These are phyloP conservation scores for Drosophila santomea DNA, from an alignment of 1,140 invertebrate species.

Conservation along the genomic window DNA sequence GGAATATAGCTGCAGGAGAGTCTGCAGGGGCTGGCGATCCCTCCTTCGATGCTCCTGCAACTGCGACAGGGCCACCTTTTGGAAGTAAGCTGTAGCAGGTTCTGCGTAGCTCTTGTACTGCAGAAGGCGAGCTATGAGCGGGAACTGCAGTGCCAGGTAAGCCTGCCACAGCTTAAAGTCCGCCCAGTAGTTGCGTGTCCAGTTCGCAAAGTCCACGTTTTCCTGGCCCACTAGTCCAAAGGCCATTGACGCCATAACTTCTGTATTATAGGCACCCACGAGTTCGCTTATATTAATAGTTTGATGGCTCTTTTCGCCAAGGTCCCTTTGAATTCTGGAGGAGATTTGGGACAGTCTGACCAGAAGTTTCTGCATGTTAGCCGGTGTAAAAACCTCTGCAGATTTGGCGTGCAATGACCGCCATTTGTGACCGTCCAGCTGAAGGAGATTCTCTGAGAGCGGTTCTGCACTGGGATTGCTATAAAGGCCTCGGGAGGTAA, in stretches of 20 bases:
- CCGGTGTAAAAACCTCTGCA: constrained; percentile 86
- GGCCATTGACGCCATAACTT: constrained; percentile 61
- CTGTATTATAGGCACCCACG: constrained; percentile 55
- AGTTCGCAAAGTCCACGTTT: constrained; percentile 82
- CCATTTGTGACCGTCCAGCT: constrained; percentile 86
- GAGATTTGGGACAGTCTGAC: constrained; percentile 71
- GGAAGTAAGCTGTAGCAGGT: constrained; percentile 57
- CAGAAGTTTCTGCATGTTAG: constrained; percentile 86
- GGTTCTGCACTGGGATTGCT: constrained; percentile 85
- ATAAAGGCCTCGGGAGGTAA: constrained; percentile 85
- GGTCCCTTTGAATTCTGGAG: constrained; percentile 35
- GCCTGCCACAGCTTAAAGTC: constrained; percentile 59
- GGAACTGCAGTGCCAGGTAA: constrained; percentile 68
- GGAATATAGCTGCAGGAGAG: constrained; percentile 86
- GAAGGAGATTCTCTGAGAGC: constrained; percentile 86
- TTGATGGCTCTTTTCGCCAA: constrained; percentile 13
- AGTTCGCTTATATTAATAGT: constrained; percentile 58
- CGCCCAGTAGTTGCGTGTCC: constrained; percentile 52
- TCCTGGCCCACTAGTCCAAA: constrained; percentile 50
- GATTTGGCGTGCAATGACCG: constrained; percentile 85
- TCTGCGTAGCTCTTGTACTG: constrained; percentile 54
- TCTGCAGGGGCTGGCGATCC: constrained; percentile 80
- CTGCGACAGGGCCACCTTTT: constrained; percentile 47
- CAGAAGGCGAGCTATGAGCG: constrained; percentile 57
- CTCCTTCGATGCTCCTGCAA: constrained; percentile 73